Conservation (phyloP, 2,113 vertebrate genomes). For the Sigmodon hispidus region DNA sequence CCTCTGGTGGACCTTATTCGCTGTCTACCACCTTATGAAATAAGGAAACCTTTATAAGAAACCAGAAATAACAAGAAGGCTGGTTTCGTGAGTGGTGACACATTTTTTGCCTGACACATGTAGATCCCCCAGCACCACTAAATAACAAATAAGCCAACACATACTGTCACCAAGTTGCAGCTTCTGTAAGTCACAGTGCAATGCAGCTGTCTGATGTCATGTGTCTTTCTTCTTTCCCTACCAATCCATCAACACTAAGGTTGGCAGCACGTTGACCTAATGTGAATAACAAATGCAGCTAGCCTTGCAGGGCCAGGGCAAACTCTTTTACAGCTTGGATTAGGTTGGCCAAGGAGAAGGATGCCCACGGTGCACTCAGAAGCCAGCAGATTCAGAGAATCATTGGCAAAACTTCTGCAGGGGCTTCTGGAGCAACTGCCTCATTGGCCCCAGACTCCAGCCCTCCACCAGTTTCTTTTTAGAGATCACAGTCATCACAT, state of each 20-base stretch:
- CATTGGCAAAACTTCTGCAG: not conserved
- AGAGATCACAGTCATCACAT: not conserved
- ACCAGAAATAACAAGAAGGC: not conserved
- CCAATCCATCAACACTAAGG: not conserved
- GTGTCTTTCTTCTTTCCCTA: not conserved
- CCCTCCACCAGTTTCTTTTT: not conserved
- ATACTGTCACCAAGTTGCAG: not conserved
- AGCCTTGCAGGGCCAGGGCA: not conserved
- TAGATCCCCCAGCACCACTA: not conserved
- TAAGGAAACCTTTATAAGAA: not conserved
- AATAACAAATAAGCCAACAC: not conserved
- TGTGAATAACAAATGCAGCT: not conserved
- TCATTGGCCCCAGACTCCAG: not conserved
- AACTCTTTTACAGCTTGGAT: not conserved
- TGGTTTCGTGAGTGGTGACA: not conserved
- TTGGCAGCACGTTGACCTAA: not conserved
- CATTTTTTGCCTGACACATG: not conserved
- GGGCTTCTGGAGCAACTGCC: not conserved
- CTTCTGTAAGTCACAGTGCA: not conserved
- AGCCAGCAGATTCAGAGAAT: not conserved
- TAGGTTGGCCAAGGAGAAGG: not conserved
- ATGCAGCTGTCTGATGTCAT: not conserved
- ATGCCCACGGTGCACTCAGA: rapidly evolving
- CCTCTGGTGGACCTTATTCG: not conserved
- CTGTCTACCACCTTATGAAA: not conserved